These are phyloP conservation scores for Pungitius pungitius DNA, from an alignment of 2,113 vertebrate species.

Conservation along the genomic window DNA sequence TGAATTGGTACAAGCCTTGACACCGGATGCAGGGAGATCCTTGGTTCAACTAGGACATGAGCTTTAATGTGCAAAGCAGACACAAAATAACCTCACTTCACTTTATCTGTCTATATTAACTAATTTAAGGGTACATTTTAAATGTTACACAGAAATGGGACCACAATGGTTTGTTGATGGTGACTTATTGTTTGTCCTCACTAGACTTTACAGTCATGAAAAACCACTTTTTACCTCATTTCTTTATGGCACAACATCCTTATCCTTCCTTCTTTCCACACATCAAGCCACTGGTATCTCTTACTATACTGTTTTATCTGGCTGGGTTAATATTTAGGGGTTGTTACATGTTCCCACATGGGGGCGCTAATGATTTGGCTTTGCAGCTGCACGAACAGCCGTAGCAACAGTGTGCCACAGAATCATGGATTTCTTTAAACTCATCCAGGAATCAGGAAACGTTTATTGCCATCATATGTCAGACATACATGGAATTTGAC, in stretches of 20 bases:
- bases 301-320: neutral
- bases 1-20: conserved; percentile 87
- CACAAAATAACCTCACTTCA: neutral
- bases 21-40: neutral
- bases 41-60: neutral
- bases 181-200: neutral
- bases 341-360: conserved; percentile 43
- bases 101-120: neutral
- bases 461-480: too few relatives aligned
- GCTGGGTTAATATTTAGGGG: neutral
- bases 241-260: neutral
- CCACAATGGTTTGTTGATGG: neutral
- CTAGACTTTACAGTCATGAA: neutral
- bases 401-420: conserved; percentile 37
- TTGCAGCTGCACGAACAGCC: conserved; percentile 13
- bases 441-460: too few relatives aligned
- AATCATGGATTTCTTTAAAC: conserved; percentile 22
- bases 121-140: neutral
- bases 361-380: conserved; percentile 22
- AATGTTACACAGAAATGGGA: neutral
- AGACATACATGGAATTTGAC: too few relatives aligned
- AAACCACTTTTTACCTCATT: neutral
- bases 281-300: neutral
- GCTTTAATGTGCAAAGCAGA: conserved; percentile 2
- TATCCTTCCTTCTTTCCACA: conserved; percentile 5